A percentile compares a stretch with the other conserved stretches of the same genome.
phyloP scores from a whole-genome alignment of 2,797 vertebrate species.

The Uromys caudimaculatus region DNA sequence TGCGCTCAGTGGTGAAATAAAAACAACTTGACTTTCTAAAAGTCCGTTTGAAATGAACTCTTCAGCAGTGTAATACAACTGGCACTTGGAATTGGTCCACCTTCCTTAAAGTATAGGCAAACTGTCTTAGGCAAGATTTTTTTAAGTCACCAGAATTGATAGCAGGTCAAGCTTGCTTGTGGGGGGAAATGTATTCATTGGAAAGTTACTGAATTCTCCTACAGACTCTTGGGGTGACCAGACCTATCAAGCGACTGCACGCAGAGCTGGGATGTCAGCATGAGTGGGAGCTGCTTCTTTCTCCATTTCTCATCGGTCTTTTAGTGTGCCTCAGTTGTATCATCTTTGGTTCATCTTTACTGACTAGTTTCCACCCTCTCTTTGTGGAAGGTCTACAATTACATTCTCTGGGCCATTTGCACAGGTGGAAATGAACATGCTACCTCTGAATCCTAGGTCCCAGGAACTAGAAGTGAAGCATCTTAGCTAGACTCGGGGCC shows the following conservation, averaged over 20 bases:
- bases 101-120: slow-evolving; percentile 37
- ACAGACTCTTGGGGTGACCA: neutral
- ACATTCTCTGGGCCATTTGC: neutral
- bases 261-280: neutral
- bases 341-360: neutral
- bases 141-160: slow-evolving; percentile 15
- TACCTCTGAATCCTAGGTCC: neutral
- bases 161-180: neutral
- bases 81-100: neutral
- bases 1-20: slow-evolving; percentile 44
- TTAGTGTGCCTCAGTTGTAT: neutral
- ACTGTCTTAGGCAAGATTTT: neutral
- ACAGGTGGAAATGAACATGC: neutral
- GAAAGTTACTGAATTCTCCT: slow-evolving; percentile 10
- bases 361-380: neutral
- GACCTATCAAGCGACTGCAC: neutral
- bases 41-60: slow-evolving; percentile 23
- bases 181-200: neutral
- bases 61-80: neutral
- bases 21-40: slow-evolving; percentile 46
- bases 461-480: neutral
- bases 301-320: neutral
- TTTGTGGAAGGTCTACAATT: neutral
- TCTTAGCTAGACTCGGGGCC: neutral
- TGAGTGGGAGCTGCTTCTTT: neutral